A percentile compares a stretch with the other conserved stretches of the same genome.
Conservation (phyloP, 2,113 vertebrate species). For the Anolis carolinensis region DNA sequence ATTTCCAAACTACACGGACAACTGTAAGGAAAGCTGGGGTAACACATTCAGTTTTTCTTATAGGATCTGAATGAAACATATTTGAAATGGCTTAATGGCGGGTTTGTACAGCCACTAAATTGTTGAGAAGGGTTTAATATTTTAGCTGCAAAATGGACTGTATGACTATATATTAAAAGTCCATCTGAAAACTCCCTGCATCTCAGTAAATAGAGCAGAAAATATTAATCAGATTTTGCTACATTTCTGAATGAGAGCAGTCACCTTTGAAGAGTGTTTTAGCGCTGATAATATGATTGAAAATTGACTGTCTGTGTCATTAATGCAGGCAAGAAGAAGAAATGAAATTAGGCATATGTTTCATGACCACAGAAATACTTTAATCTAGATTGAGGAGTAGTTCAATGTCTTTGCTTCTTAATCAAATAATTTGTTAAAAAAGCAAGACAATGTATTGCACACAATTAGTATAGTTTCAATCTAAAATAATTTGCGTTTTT, state of each 20-base stretch:
- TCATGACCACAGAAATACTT: neutral
- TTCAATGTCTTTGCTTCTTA: neutral
- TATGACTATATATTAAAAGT: neutral
- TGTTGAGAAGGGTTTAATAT: neutral
- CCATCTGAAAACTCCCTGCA: neutral
- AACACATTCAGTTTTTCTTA: neutral
- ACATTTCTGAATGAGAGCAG: neutral
- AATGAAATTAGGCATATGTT: neutral
- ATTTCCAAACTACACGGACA: neutral
- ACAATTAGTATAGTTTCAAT: neutral
- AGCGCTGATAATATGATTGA: neutral
- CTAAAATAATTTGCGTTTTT: neutral
- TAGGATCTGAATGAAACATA: neutral
- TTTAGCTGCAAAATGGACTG: neutral
- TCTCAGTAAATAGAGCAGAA: neutral
- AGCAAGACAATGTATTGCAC: neutral
- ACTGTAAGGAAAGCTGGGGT: neutral
- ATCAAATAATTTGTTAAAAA: neutral
- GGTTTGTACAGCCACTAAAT: neutral
- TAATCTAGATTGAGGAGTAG: neutral
- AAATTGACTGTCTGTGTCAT: neutral
- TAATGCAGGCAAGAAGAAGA: neutral
- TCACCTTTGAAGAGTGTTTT: neutral
- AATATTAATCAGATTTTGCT: neutral
- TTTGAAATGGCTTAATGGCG: neutral